Percentiles rank a stretch among this genome's conserved stretches.
These are phyloP conservation scores for Sterna hirundo DNA, from an alignment of 2,113 vertebrate species.

Conservation along the genomic window DNA sequence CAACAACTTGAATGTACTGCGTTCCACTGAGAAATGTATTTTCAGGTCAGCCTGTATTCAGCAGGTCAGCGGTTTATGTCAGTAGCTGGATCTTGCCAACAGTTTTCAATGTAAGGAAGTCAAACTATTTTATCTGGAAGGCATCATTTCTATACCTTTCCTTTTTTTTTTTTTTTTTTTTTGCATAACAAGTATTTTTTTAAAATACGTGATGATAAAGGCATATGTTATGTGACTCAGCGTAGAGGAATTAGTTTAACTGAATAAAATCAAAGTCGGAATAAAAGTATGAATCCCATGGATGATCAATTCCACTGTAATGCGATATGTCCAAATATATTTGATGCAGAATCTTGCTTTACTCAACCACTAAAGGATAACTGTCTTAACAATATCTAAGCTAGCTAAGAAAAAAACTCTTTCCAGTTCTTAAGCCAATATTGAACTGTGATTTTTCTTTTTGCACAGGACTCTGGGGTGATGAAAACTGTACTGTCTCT, in stretches of 20 bases:
- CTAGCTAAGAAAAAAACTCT: not conserved
- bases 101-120: not conserved
- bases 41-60: not conserved
- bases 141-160: not conserved
- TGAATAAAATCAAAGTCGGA: not conserved
- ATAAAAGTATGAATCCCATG: not conserved
- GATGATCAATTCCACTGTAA: not conserved
- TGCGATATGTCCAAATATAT: not conserved
- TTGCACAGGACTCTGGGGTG: slow-evolving; percentile 84
- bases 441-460: not conserved
- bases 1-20: not conserved
- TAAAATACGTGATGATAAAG: not conserved
- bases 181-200: not conserved
- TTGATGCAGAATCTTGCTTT: not conserved
- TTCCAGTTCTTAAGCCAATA: not conserved
- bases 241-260: not conserved
- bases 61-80: not conserved
- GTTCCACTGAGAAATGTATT: not conserved
- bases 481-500: slow-evolving; percentile 74
- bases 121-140: not conserved
- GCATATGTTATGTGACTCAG: not conserved
- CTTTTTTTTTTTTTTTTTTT: not conserved
- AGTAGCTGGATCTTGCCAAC: not conserved
- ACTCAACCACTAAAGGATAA: not conserved
- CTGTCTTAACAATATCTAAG: not conserved